These are phyloP conservation scores for Cisticola juncidis DNA, from an alignment of 2,113 vertebrate species.

Conservation along the genomic window DNA sequence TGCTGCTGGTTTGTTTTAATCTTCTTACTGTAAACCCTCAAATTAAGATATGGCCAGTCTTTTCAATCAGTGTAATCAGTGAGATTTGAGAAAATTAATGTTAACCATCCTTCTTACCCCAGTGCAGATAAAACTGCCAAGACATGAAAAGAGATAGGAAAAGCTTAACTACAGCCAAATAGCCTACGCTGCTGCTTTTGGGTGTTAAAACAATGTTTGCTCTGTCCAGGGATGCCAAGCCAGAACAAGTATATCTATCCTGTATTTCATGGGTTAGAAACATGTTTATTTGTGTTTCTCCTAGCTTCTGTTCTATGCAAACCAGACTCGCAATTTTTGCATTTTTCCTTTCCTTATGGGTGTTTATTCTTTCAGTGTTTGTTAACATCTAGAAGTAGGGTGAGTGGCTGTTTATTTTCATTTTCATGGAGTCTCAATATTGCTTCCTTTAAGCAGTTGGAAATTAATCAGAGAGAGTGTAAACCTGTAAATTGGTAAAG, in stretches of 20 bases:
- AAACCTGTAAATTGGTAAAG: background rate
- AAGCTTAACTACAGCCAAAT: background rate
- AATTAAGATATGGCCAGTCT: background rate
- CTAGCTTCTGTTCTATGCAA: background rate
- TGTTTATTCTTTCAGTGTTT: background rate
- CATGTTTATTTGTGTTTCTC: background rate
- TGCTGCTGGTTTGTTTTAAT: conserved; percentile 9
- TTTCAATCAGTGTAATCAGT: background rate
- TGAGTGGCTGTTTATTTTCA: background rate
- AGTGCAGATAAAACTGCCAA: background rate
- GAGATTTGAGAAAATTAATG: background rate
- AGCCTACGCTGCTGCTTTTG: background rate
- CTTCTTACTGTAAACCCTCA: background rate
- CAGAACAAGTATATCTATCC: background rate
- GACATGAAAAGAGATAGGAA: background rate
- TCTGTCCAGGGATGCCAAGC: background rate
- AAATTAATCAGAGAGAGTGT: background rate
- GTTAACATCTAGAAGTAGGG: background rate
- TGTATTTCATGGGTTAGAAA: background rate
- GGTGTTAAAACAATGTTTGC: background rate
- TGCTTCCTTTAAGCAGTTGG: background rate
- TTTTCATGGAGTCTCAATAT: background rate
- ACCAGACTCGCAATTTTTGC: accelerated
- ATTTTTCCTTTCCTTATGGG: background rate
- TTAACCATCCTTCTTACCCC: background rate